Evolutionary conservation across 2,888 invertebrate genomes (phyloP), one percentile per base, ranked within the genome.

Genomic region (Isoperla grammatica): DNA sequence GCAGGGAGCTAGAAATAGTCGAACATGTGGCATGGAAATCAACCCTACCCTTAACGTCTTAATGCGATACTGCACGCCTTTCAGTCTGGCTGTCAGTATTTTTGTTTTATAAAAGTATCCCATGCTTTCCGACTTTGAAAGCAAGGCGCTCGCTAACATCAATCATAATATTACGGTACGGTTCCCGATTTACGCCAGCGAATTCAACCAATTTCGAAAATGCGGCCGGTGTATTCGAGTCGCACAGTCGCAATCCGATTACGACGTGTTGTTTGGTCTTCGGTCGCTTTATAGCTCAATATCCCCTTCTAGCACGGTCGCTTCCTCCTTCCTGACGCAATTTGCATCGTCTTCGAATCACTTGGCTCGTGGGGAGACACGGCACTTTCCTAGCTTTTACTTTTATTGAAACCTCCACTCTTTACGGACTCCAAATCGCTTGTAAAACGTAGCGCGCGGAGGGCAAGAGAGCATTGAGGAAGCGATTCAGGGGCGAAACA

Each of bases 371-470:
- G 46, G 15, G 20, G 46, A 23, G 46, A 17, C 13, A 45, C 29
- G 29, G 42, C 17, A 19, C 19, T 49, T 58, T 49, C 37, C 19
- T 40, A 39, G 46, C 60, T 50, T 57, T 62, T 57, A 61, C 60
- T 63, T 64, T 64, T 65, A 63, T 62, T 64, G 62, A 59, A 61
- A 61, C 75, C 76, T 76, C 76, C 75, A 74, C 76, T 75, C 76
- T 77, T 78, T 78, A 78, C 76, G 73, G 77, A 75, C 76, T 75
- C 74, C 75, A 75, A 78, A 78, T 78, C 75, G 78, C 76, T 77
- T 76, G 77, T 75, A 76, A 77, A 78, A 76, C 75, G 77, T 72
- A 72, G 73, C 69, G 71, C 70, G 69, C 69, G 48, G 59, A 57
- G 45, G 59, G 56, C 29, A 22, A 6, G 22, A 11, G 42, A 8